Percentiles rank a stretch among this genome's conserved stretches.
phyloP scores from a whole-genome alignment of 1,140 invertebrate species.

The Apis florea region DNA sequence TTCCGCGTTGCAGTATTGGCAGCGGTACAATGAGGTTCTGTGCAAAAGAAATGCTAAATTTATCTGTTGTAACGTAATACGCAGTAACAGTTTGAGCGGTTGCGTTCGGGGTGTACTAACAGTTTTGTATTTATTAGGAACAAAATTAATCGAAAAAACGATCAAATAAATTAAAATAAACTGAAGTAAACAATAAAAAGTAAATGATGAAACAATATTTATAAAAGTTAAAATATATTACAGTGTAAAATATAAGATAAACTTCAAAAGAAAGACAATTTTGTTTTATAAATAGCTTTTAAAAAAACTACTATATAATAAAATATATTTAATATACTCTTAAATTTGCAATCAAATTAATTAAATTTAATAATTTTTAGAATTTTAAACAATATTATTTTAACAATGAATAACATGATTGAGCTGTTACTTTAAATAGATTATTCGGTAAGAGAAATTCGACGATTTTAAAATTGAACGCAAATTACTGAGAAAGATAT shows the following conservation, averaged over 20 bases:
- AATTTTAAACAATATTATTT: constrained; percentile 11
- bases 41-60: constrained; percentile 79
- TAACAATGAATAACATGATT: constrained; percentile 26
- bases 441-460: constrained; percentile 49
- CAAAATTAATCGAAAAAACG: not conserved
- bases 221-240: too few relatives aligned
- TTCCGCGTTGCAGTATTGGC: constrained; percentile 76
- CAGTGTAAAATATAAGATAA: not conserved
- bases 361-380: not conserved
- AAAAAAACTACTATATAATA: not conserved
- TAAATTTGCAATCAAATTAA: not conserved
- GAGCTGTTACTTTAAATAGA: constrained; percentile 62
- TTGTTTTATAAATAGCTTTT: too few relatives aligned
- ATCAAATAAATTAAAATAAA: not conserved
- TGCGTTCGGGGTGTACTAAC: constrained; percentile 29
- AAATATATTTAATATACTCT: not conserved
- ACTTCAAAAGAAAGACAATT: not conserved
- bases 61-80: constrained; percentile 79
- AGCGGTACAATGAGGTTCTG: constrained; percentile 72
- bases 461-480: constrained; percentile 39
- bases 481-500: constrained; percentile 5
- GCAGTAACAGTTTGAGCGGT: constrained; percentile 62
- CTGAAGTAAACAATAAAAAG: not conserved
- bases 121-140: constrained; percentile 46
- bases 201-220: too few relatives aligned